phyloP scores from a whole-genome alignment of 2,888 invertebrate genomes.

The Poecilobothrus nobilitatus region DNA sequence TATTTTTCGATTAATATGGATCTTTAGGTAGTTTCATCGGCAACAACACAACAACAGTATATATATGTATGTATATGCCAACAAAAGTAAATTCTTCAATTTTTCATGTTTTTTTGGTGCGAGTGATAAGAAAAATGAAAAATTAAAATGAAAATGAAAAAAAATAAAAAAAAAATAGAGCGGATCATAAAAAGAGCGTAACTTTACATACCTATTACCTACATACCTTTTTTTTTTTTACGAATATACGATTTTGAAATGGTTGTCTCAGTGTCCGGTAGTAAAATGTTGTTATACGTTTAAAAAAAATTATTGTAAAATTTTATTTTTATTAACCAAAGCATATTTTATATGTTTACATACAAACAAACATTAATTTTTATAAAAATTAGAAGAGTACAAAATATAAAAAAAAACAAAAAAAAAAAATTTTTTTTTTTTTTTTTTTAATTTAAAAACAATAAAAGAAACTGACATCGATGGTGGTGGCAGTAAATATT shows the following conservation, averaged over 20 bases:
- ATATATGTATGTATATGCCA: too few relatives aligned
- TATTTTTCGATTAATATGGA: slow-evolving; percentile 1
- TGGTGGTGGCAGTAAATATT: slow-evolving; percentile 1
- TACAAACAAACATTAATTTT: not conserved
- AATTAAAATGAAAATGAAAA: too few relatives aligned
- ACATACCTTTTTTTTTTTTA: not conserved
- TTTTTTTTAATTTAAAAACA: too few relatives aligned
- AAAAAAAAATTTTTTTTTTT: not conserved
- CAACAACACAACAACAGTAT: too few relatives aligned
- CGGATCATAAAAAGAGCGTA: not conserved
- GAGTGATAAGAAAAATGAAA: not conserved
- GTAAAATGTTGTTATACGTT: not conserved
- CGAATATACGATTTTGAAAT: not conserved
- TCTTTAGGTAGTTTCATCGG: not conserved
- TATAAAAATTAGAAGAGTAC: not conserved
- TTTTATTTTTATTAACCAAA: not conserved
- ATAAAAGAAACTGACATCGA: not conserved
- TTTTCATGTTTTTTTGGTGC: too few relatives aligned
- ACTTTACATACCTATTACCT: not conserved
- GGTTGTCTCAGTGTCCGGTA: not conserved
- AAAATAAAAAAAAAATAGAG: not conserved
- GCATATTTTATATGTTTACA: not conserved
- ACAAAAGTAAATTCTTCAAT: too few relatives aligned
- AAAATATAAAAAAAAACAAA: not conserved
- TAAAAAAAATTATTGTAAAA: not conserved